Evolutionary conservation across 2,888 invertebrate species (phyloP), one percentile per base, ranked within the genome.

Genomic region (Drosophila nr. fundita): DNA sequence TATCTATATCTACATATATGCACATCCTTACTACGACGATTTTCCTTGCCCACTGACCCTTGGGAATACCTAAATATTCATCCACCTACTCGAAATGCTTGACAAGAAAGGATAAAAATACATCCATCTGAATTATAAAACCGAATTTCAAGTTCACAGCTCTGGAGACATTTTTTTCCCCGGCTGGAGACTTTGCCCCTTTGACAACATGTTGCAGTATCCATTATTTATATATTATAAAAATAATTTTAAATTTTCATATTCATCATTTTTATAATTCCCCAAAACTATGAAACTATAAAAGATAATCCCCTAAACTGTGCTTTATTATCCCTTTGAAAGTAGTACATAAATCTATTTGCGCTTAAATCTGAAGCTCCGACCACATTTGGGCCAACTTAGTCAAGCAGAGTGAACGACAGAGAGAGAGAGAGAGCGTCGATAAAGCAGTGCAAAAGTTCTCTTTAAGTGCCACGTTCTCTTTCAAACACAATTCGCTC

Each of bases 381-480:
- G 38, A 50, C 49, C 54, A 59, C 54, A 65, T 34, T 63, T 60
- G 53, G 27, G 8, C 32, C 42, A 63, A 27, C 1, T 13, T 2
- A 32, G 18, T 1, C n/a, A 18, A 8, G 8, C 13, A 1, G 1
- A 4, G 27, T n/a, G 27, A 55, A 15, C 30, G 30, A 30, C 0
- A 0, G 27, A 27, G 8, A 42, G 49, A 18, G 15, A 57, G 49
- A 29, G 62, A 13, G 57, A 29, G 62, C 2, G 69, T 76, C 82
- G 79, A 29, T 53, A 78, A 82, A 78, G 82, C 80, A 82, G 82
- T 78, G 66, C 75, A 38, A 36, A 54, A n/a, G 52, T 59, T 77
- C 82, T 81, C 79, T 81, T 66, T 8, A 6, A 15, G 15, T 8
- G 3, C 1, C 10, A 0, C 15, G 49, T 38, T 78, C 82, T 80